Base-by-base conservation (phyloP, 2,888 invertebrate genomes). In the Brassicogethes aeneus region DNA sequence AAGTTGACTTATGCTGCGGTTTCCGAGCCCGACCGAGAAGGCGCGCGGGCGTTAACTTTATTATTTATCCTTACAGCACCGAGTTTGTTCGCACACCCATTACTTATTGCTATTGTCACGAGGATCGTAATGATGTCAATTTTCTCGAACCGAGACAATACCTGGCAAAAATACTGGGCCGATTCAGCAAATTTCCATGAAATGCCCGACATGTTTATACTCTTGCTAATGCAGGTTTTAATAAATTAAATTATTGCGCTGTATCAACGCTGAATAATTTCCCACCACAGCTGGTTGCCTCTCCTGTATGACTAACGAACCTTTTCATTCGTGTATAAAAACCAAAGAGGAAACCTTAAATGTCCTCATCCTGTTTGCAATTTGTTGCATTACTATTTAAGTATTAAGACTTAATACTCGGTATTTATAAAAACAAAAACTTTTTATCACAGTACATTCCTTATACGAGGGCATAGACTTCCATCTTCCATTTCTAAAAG, bases 71-170 rank as follows among this genome's bases (percentile, higher is more conserved):
- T 36, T 40, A 33, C 41, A 44, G 37, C 43, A 43, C 46, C 43
- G 48, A 48, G 46, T 46, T 48, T 46, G 46, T 46, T 48, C 50
- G 41, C 47, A 47, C n/a, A 45, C 43, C 48, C 51, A 48, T 54
- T 54, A 53, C 46, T 52, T 53, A 50, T 51, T 55, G 51, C 47
- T 42, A 44, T 47, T 48, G 52, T 52, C 50, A 36, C 14, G 17
- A 31, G 31, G 37, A 41, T 54, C 46, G 48, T 54, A 46, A 51
- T 47, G 39, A 42, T 51, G 52, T 48, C 52, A 46, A 45, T 46
- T 41, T 44, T 23, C 35, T 38, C 41, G 35, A 37, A 41, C 35
- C 8, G 3, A 32, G 10, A 32, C 32, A 32, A 32, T 32, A 15
- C 17, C 16, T 3, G 8, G 15, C 13, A 42, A 32, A 34, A 13